Base-by-base conservation (phyloP, 2,888 invertebrate species). In the Plusia festucae region DNA sequence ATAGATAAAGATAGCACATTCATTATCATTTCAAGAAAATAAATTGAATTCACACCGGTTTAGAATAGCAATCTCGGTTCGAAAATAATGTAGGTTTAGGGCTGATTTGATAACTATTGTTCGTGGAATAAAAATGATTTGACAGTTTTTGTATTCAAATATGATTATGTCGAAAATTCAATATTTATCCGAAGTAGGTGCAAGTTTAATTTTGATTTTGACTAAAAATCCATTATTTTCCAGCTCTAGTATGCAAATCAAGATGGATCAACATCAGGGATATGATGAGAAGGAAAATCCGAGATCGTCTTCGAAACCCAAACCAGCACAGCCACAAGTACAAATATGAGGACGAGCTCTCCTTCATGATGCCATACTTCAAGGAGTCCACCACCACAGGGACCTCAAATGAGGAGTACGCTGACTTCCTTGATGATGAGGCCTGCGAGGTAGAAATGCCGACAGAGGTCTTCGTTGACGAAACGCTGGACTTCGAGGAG, bases 201-300 rank as follows among this genome's bases (percentile, higher is more conserved):
- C n/a, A n/a, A 7, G 27, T 8, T 27, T 27, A 7, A 27, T 27
- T 27, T 27, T 27, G 6, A 7, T 7, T 7, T 7, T 27, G 27
- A 7, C 30, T 30, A 9, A 30, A 30, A 34, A 13, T 5, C 15
- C 13, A 15, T 34, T 1, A 1, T 40, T 30, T 30, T 88, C 8
- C 88, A 93, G 93, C 90, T 0, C 72, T 80, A n/a, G 73, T 88
- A 1, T 93, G 93, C 84, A 94, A 93, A 80, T 84, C 89, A 0
- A 80, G 94, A 58, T 94, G 94, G 93, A 86, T 91, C 20, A 94
- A 93, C 82, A 94, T 94, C 16, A 72, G 94, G 0, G 94, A 94
- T 44, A 91, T 92, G 92, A 91, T 94, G 92, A 86, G 93, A 0
- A 82, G 91, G 1, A 92, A 90, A 70, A 82, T 91, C 30, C 85